Conservation (phyloP, 2,888 invertebrate genomes). For the Conops quadrifasciatus region DNA sequence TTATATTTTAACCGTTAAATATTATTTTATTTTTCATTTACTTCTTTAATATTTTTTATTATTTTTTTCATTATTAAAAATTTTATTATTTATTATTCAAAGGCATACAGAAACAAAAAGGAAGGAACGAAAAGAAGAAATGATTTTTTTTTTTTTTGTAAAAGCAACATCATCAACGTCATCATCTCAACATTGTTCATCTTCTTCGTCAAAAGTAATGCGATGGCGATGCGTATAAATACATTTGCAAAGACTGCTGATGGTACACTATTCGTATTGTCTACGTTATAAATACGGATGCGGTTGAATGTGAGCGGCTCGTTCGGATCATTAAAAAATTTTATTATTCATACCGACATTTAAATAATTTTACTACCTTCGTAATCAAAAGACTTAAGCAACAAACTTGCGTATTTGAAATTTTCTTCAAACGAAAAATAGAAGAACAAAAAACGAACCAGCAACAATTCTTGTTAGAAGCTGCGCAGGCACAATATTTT, state of each 20-base stretch:
- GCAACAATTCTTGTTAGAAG: not conserved
- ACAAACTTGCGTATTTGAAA: constrained; percentile 10
- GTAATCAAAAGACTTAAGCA: constrained; percentile 13
- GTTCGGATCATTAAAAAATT: constrained; percentile 1
- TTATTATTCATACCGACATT: not conserved
- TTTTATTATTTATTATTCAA: too few species aligned
- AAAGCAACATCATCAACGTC: not conserved
- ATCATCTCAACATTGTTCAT: not conserved
- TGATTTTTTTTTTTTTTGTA: not conserved
- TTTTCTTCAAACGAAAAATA: not conserved
- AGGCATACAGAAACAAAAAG: not conserved
- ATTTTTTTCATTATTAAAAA: too few species aligned
- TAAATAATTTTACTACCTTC: constrained; percentile 8
- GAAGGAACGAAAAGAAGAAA: not conserved
- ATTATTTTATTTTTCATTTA: too few species aligned
- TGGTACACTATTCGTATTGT: too few species aligned
- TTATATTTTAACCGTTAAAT: too few species aligned
- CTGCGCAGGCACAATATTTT: constrained; percentile 14
- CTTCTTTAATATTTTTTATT: too few species aligned
- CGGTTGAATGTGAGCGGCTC: not conserved
- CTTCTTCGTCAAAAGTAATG: not conserved
- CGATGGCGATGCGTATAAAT: too few species aligned
- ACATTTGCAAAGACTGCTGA: too few species aligned
- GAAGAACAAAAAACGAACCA: too few species aligned
- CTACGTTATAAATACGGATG: not conserved